phyloP scores from a whole-genome alignment of 1,140 invertebrate species.

The Marisa cornuarietis region DNA sequence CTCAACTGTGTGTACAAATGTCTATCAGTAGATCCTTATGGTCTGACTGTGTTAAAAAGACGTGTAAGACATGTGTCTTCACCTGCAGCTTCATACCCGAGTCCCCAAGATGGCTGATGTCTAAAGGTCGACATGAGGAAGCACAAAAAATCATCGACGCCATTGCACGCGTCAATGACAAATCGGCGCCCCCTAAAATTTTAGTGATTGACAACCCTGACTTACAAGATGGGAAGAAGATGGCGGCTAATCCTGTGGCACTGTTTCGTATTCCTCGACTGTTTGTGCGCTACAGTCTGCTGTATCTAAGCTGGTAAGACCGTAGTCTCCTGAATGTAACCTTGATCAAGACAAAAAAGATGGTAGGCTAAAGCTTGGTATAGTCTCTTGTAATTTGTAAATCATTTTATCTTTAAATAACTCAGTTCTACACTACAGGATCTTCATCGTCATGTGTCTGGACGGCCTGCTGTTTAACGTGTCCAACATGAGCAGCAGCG shows the following conservation, averaged over 20 bases:
- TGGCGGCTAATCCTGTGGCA: constrained; percentile 26
- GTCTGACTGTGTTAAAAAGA: too few species aligned
- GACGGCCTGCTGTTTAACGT: constrained; percentile 72
- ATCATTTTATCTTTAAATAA: background rate
- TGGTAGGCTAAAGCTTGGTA: too few species aligned
- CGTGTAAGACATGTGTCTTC: too few species aligned
- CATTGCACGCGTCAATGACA: constrained; percentile 42
- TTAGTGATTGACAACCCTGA: too few species aligned
- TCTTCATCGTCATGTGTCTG: constrained; percentile 72
- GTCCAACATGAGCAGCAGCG: constrained; percentile 41
- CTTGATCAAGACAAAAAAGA: too few species aligned
- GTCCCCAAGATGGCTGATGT: constrained; percentile 51
- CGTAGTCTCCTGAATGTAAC: background rate
- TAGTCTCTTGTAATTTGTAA: too few species aligned
- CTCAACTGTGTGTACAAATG: too few species aligned
- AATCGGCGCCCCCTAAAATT: background rate
- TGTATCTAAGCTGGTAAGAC: constrained; percentile 43
- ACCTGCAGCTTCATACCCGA: constrained; percentile 47
- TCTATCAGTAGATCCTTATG: too few species aligned
- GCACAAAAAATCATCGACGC: constrained; percentile 41
- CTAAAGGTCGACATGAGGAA: constrained; percentile 41
- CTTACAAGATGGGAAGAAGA: background rate
- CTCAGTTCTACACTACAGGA: constrained; percentile 65
- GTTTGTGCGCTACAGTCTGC: constrained; percentile 30
- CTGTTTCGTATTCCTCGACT: constrained; percentile 30